Evolutionary conservation across 2,888 invertebrate genomes (phyloP).

Genomic region (Mechanitis mazaeus): DNA sequence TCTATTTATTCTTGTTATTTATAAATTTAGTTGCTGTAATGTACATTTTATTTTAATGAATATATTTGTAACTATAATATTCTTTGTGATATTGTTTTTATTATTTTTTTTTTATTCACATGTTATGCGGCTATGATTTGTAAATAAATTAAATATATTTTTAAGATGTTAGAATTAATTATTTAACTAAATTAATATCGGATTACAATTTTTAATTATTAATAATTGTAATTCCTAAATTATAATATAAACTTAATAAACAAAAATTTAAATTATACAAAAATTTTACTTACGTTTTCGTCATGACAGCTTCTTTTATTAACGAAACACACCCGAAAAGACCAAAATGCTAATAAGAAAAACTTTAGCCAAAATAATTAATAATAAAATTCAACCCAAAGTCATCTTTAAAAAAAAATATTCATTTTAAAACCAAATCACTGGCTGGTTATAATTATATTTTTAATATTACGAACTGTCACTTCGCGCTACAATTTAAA

Average conservation of each 20-base stretch:
- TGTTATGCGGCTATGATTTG: too few species aligned
- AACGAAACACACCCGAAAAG: slow-evolving; percentile 39
- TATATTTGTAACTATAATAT: too few species aligned
- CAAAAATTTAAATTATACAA: slow-evolving; percentile 28
- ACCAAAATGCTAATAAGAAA: slow-evolving; percentile 32
- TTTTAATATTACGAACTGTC: slow-evolving; percentile 36
- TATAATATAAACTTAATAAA: slow-evolving; percentile 15
- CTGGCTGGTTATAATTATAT: slow-evolving; percentile 27
- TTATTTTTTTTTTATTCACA: too few species aligned
- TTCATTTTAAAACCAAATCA: slow-evolving; percentile 32
- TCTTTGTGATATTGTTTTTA: too few species aligned
- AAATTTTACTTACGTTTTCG: slow-evolving; percentile 47
- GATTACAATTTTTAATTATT: too few species aligned
- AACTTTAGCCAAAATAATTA: slow-evolving; percentile 30
- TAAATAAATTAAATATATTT: too few species aligned
- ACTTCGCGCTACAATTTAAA: slow-evolving; percentile 45
- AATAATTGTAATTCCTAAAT: background rate
- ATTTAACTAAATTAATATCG: too few species aligned
- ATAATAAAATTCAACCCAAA: slow-evolving; percentile 5
- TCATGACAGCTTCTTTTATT: slow-evolving; percentile 42
- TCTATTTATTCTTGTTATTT: too few species aligned
- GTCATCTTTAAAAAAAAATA: slow-evolving; percentile 30
- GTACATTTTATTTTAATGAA: too few species aligned
- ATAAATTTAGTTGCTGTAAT: too few species aligned
- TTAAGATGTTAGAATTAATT: too few species aligned